These are phyloP conservation scores for Cremastinae sp. DNA, from an alignment of 2,888 invertebrate species.

Conservation along the genomic window DNA sequence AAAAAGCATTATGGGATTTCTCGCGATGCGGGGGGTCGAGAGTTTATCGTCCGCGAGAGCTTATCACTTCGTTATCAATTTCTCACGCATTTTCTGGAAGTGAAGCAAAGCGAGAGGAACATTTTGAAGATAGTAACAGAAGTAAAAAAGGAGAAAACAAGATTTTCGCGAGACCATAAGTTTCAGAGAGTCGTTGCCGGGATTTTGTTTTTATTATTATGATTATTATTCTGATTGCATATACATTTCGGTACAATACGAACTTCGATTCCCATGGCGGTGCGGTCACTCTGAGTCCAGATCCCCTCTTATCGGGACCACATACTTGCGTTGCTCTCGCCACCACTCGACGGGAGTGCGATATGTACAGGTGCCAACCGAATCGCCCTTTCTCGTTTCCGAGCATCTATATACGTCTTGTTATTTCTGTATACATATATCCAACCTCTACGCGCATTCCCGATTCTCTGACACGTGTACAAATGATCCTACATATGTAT, in stretches of 20 bases:
- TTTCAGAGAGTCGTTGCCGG: slow-evolving; percentile 17
- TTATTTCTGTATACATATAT: slow-evolving; percentile 8
- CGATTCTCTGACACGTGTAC: slow-evolving; percentile 54
- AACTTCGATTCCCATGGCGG: slow-evolving; percentile 34
- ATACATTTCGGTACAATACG: background rate
- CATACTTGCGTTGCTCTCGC: slow-evolving; percentile 48
- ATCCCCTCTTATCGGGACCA: slow-evolving; percentile 51
- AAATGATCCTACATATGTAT: slow-evolving; percentile 56
- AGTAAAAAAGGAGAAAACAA: slow-evolving; percentile 49
- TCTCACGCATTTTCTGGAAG: slow-evolving; percentile 46
- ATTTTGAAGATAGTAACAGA: slow-evolving; percentile 40
- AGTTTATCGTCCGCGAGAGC: slow-evolving; percentile 20
- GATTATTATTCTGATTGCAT: no score
- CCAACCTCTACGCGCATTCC: slow-evolving; percentile 31
- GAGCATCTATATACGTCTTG: background rate
- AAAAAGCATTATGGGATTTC: slow-evolving; percentile 21
- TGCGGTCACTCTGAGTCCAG: slow-evolving; percentile 44
- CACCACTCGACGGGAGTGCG: slow-evolving; percentile 47
- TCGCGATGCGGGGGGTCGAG: slow-evolving; percentile 53
- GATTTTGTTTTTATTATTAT: background rate
- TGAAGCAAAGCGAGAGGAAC: slow-evolving; percentile 35
- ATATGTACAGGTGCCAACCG: slow-evolving; percentile 57
- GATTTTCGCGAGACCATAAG: slow-evolving; percentile 48
- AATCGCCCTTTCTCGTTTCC: slow-evolving; percentile 20
- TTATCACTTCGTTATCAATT: slow-evolving; percentile 53